Percentiles rank a stretch among this genome's conserved stretches.
phyloP scores from a whole-genome alignment of 2,888 invertebrate species.

The Nysson spinosus region DNA sequence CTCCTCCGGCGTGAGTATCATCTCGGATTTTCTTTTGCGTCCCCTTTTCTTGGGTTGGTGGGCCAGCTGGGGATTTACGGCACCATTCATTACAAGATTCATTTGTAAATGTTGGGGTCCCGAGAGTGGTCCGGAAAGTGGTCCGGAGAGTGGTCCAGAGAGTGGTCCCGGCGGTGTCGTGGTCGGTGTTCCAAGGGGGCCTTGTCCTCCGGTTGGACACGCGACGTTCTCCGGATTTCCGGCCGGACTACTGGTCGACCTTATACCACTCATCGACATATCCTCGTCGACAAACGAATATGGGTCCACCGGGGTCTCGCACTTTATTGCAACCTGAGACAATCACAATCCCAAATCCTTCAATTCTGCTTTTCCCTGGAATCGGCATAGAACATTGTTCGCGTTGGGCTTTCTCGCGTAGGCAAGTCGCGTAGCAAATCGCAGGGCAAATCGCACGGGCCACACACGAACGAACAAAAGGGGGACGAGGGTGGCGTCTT shows the following conservation, averaged over 20 bases:
- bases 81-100: constrained; percentile 72
- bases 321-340: constrained; percentile 79
- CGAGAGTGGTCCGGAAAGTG: constrained; percentile 65
- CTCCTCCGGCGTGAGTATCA: constrained; percentile 78
- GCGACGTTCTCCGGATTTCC: constrained; percentile 73
- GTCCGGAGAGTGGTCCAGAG: too few relatives aligned
- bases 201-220: constrained; percentile 67
- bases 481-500: constrained; percentile 15
- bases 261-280: constrained; percentile 81
- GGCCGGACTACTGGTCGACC: constrained; percentile 78
- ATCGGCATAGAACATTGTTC: background rate
- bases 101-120: constrained; percentile 69
- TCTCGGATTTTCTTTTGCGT: constrained; percentile 87
- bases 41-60: constrained; percentile 88
- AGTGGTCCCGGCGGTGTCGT: constrained; percentile 71
- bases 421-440: too few relatives aligned
- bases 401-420: too few relatives aligned
- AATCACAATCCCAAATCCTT: constrained; percentile 41
- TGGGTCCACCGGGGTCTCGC: constrained; percentile 85
- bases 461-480: constrained; percentile 9
- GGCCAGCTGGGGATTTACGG: constrained; percentile 69
- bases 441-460: constrained; percentile 15
- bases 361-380: too few relatives aligned
- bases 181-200: constrained; percentile 68
- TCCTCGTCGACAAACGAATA: constrained; percentile 93